These are phyloP conservation scores for Gadopsis bispinosus DNA, from an alignment of 2,797 vertebrate species.

Conservation along the genomic window DNA sequence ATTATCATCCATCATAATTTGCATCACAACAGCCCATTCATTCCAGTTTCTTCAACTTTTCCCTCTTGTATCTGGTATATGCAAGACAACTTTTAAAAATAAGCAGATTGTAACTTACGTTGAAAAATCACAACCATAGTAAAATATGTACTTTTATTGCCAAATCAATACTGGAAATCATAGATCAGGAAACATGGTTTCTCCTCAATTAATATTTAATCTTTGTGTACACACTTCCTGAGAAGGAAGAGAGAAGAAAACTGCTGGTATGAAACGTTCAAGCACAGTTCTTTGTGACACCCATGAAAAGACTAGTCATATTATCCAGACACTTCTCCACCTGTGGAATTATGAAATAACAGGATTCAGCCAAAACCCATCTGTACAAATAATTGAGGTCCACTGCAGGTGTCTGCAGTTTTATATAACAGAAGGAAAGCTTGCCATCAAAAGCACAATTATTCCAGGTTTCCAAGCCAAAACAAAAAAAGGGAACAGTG, in stretches of 20 bases:
- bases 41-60: background rate
- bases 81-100: slow-evolving; percentile 11
- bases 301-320: slow-evolving; percentile 31
- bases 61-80: slow-evolving; percentile 13
- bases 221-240: slow-evolving; percentile 48
- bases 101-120: slow-evolving; percentile 23
- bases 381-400: slow-evolving; percentile 72
- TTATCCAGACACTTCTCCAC: slow-evolving; percentile 65
- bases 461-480: slow-evolving; percentile 65
- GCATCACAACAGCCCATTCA: slow-evolving; percentile 33
- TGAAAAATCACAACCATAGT: slow-evolving; percentile 15
- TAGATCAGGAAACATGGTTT: slow-evolving; percentile 45
- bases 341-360: slow-evolving; percentile 73
- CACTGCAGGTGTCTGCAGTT: slow-evolving; percentile 70
- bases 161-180: slow-evolving; percentile 54
- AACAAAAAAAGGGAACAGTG: slow-evolving; percentile 34
- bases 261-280: slow-evolving; percentile 55
- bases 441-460: slow-evolving; percentile 67
- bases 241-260: slow-evolving; percentile 62
- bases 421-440: slow-evolving; percentile 60
- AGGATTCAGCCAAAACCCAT: slow-evolving; percentile 73
- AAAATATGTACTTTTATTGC: slow-evolving; percentile 70
- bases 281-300: slow-evolving; percentile 49
- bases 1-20: slow-evolving; percentile 41
- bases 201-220: slow-evolving; percentile 55